Evolutionary conservation across 1,140 invertebrate species (phyloP), one percentile per base, ranked within the genome.

Genomic region (Sinella curviseta): DNA sequence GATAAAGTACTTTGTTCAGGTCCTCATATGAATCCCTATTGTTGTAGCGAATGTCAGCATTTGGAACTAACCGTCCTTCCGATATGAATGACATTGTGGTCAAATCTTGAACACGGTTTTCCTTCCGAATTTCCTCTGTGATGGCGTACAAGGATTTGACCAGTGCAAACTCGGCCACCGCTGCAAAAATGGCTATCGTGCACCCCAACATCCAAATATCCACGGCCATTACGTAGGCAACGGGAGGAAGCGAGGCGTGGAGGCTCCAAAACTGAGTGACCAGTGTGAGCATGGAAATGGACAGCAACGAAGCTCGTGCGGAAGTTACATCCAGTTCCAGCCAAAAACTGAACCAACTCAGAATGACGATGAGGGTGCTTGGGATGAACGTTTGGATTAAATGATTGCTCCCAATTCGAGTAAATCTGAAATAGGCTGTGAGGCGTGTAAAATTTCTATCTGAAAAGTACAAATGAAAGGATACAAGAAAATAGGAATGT

Each of bases 321-420:
- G 94, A 93, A 75, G 95, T 93, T 0, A 93, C 93, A 85, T 95
- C 94, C 79, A 94, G 86, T 34, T 93, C 93, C 17, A 95, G 86
- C 93, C 94, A 95, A 84, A 95, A 95, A 82, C 93, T 94, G 84
- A 95, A 94, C 94, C 94, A 96, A 0, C 93, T 94, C 0, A 95
- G 86, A 89, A 94, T 93, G 4, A 96, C 94, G 14, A 96, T 93
- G 4, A 96, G 86, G 0, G 92, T 92, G 1, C 93, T 95, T 0
- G 94, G 94, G 0, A 94, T 93, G 86, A 95, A 96, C 0, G 93
- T 95, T 86, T 95, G 94, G 78, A 95, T 94, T 8, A 96, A 85
- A 85, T 95, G 93, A 85, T 95, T 93, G 12, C 93, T 93, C 34
- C 95, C 94, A 86, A 94, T 92, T 28, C 94, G 89, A 84, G 94